Base-by-base conservation (phyloP, 2,113 vertebrate species). In the Sterna hirundo region DNA sequence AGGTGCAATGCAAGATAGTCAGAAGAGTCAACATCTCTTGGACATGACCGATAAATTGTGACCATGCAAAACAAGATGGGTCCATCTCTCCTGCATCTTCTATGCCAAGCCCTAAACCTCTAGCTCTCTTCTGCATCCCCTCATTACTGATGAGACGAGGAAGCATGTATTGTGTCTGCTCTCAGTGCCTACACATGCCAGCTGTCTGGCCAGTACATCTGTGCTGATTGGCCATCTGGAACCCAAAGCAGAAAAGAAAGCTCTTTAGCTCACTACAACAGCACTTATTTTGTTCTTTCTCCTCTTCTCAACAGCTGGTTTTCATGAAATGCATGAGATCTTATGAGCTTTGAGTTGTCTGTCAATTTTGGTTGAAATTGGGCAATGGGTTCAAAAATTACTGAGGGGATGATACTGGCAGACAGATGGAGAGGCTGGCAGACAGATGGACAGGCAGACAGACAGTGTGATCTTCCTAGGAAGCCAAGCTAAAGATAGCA, bases 401-500 rank as follows among this genome's bases (percentile, higher is more conserved):
- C 51, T 13, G 25, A 78, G 49, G 6, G 2, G 61, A 71, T 30
- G 40, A 76, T 58, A 36, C 29, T 80, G 62, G 14, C 57, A 92
- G 78, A 75, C 44, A 74, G 36, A 85, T 54, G 47, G 78, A 84
- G 20, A 70, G 70, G 16, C 34, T 88, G 54, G 38, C 44, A 72
- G 46, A 65, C 64, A 83, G 64, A 80, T 54, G 76, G 85, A 74
- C 60, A 75, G 29, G 60, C 8, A 27, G 65, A n/a, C 25, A 54
- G n/a, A 75, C 23, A 38, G 13, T 36, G 44, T 15, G 30, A 65
- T 61, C 61, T 79, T 87, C 77, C 44, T 76, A 76, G 70, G 86
- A 92, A 74, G 18, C 12, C 49, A 54, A 44, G 54, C 90, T 94
- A 92, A 93, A 94, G 40, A 88, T 62, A 96, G 94, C 36, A 65